Conservation (phyloP, 2,113 vertebrate genomes). For the Anser cygnoides region DNA sequence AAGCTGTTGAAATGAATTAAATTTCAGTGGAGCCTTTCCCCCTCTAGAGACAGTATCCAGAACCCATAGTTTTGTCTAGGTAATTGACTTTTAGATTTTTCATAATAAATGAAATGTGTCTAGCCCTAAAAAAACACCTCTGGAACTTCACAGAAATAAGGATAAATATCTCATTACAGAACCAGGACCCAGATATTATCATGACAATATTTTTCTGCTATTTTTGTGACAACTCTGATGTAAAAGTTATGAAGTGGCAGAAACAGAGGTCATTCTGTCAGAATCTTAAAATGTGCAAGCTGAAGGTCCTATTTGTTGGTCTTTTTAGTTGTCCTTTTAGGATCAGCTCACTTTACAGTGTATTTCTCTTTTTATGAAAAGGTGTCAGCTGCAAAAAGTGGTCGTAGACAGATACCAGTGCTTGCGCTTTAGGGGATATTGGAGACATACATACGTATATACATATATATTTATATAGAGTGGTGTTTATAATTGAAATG, state of each 20-base stretch:
- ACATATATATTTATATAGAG: fast-evolving
- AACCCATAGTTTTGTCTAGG: neutral
- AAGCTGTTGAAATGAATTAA: neutral
- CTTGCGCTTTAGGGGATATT: neutral
- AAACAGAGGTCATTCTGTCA: constrained; percentile 45
- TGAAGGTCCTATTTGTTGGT: neutral
- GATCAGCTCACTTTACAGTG: constrained; percentile 13
- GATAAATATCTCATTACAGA: constrained; percentile 30
- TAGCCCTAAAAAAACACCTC: neutral
- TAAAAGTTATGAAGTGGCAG: constrained; percentile 51
- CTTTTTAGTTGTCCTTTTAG: constrained; percentile 25
- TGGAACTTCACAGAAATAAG: neutral
- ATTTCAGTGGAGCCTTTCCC: neutral
- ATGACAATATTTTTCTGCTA: constrained; percentile 1
- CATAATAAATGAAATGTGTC: neutral
- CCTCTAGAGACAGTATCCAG: neutral
- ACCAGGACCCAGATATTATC: neutral
- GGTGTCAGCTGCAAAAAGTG: constrained; percentile 42
- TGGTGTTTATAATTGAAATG: neutral
- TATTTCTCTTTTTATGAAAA: constrained; percentile 38
- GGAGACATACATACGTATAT: neutral
- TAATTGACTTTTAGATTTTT: neutral
- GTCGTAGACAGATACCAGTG: constrained; percentile 30
- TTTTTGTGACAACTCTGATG: constrained; percentile 15
- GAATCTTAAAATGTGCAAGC: constrained; percentile 36